Base-by-base conservation (phyloP, 2,113 vertebrate species). In the Salminus brasiliensis region DNA sequence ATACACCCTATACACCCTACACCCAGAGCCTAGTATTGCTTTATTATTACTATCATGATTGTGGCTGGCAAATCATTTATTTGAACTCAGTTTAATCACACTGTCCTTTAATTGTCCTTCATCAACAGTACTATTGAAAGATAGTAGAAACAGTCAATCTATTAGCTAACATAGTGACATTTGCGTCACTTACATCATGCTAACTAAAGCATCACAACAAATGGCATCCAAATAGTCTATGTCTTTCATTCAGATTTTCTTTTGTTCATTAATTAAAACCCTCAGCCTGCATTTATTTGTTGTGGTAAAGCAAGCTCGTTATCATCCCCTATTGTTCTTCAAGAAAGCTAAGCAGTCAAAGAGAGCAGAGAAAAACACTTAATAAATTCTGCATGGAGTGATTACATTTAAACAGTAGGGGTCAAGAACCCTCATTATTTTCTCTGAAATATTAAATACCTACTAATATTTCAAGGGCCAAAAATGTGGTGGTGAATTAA, bases 381-480 rank as follows among this genome's bases (percentile, higher is more conserved):
- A 4, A 78, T 60, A 43, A 39, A 76, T 62, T 63, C 39, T 62
- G 55, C 66, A 76, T 60, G 55, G 25, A 25, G 34, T 70, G 45
- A 76, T 81, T 81, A 76, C 43, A 71, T 81, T 53, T 60, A 60
- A 81, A 81, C 76, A 59, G 4, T 47, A 68, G 66, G 57, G 65
- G 72, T 81, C 79, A 75, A 81, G 65, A 67, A 73, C 57, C 55
- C 79, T 81, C 65, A 81, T 81, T 81, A 81, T 52, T 70, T 32
- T 5, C 43, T 76, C 88, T 93, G 13, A 91, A 91, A 91, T 91
- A 92, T 92, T 89, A 89, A 92, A 78, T 62, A 60, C 82, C 82
- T 88, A 83, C 91, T 83, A 93, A 93, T 92, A 91, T 89, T 91
- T 90, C 68, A 92, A 25, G 15, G 23, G 13, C 45, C 23, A 21